These are phyloP conservation scores for Lypha dubia DNA, from an alignment of 2,888 invertebrate species.

Conservation along the genomic window DNA sequence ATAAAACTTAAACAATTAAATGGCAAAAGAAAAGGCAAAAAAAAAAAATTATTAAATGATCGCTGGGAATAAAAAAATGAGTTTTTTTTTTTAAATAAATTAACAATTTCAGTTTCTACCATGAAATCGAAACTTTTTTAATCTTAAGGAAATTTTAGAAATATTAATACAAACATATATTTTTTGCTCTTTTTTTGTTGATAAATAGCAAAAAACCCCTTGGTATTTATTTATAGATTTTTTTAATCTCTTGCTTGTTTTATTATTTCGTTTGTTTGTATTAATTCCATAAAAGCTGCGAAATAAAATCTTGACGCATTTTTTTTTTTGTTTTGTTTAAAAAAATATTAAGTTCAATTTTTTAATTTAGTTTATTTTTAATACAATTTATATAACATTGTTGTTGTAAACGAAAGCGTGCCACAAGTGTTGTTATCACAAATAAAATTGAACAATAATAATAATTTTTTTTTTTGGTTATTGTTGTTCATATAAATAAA, in stretches of 20 bases:
- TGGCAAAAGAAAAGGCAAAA: neutral
- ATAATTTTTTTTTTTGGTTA: too few species aligned
- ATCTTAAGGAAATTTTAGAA: slow-evolving; percentile 49
- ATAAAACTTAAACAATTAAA: slow-evolving; percentile 30
- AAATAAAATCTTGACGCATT: slow-evolving; percentile 44
- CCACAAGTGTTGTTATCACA: slow-evolving; percentile 63
- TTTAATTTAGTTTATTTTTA: slow-evolving; percentile 50
- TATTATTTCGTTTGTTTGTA: slow-evolving; percentile 4
- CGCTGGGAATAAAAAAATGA: slow-evolving; percentile 57
- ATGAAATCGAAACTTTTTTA: slow-evolving; percentile 19
- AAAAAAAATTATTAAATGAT: slow-evolving; percentile 45
- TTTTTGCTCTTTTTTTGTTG: slow-evolving; percentile 25
- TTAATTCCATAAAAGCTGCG: slow-evolving; percentile 38
- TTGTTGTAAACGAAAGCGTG: slow-evolving; percentile 67
- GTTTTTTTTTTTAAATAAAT: slow-evolving; percentile 38
- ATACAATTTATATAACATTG: slow-evolving; percentile 41
- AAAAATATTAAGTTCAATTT: slow-evolving; percentile 51
- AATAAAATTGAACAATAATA: slow-evolving; percentile 40
- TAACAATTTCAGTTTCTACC: slow-evolving; percentile 36
- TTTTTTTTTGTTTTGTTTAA: slow-evolving; percentile 26
- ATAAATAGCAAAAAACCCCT: slow-evolving; percentile 51
- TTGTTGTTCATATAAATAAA: too few species aligned
- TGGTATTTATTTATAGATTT: slow-evolving; percentile 52
- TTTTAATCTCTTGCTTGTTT: slow-evolving; percentile 48
- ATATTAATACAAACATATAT: neutral